A percentile compares a stretch with the other conserved stretches of the same genome.
Evolutionary conservation across 2,113 vertebrate genomes (phyloP).

Genomic region (Tenebrosternarchus preto): DNA sequence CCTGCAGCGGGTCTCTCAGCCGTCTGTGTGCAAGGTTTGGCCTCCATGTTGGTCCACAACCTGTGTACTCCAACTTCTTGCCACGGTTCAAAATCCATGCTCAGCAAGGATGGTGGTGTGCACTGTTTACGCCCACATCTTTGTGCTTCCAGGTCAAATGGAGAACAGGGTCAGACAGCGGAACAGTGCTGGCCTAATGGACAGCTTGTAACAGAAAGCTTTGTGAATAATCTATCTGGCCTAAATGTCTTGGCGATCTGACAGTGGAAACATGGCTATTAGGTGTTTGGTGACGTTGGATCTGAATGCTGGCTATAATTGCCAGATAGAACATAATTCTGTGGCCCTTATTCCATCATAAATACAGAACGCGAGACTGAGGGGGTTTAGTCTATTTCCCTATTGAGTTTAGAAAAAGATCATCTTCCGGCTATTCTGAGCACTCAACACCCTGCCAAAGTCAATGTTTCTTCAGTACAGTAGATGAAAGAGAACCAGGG

Average conservation of each 20-base stretch:
- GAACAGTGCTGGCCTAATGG: neutral
- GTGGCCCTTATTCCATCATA: slow-evolving; percentile 20
- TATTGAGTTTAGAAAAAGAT: slow-evolving; percentile 38
- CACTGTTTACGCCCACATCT: neutral
- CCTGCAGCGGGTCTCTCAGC: too few species aligned
- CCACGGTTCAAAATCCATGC: too few species aligned
- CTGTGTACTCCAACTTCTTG: neutral
- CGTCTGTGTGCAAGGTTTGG: too few species aligned
- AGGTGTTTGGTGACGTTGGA: slow-evolving; percentile 19
- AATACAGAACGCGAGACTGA: slow-evolving; percentile 14
- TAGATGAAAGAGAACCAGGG: slow-evolving; percentile 40
- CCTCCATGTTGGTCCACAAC: too few species aligned
- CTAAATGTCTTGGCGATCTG: neutral
- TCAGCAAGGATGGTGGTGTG: neutral
- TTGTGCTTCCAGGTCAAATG: slow-evolving; percentile 2
- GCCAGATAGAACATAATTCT: neutral
- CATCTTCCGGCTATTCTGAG: slow-evolving; percentile 29
- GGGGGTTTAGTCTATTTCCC: slow-evolving; percentile 23
- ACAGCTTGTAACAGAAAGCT: neutral
- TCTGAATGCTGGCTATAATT: slow-evolving; percentile 21
- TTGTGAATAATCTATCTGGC: slow-evolving; percentile 1
- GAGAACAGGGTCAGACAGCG: neutral
- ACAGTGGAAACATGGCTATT: slow-evolving; percentile 23
- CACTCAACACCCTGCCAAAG: slow-evolving; percentile 35
- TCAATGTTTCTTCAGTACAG: slow-evolving; percentile 46